Evolutionary conservation across 2,888 invertebrate genomes (phyloP), one percentile per base, ranked within the genome.

Genomic region (Platycheirus albimanus): DNA sequence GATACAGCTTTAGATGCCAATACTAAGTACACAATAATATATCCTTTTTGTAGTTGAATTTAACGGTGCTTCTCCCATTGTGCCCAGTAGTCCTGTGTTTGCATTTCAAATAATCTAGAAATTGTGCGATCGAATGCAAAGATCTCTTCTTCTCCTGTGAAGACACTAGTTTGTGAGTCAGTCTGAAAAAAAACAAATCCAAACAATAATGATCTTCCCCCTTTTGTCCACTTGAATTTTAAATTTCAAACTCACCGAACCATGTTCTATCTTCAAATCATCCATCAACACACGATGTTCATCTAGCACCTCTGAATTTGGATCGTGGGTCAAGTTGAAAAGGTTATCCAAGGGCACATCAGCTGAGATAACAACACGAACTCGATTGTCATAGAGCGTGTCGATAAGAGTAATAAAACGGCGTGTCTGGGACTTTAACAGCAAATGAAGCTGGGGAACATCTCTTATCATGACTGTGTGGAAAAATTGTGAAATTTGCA

Each of bases 401-500:
- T 99, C 99, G 86, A 99, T 97, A 13, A 99, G 93, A 0, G 98
- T 98, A 81, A 99, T 99, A 90, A 99, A 99, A 85, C 99, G 93
- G 87, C 99, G 93, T 63, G 97, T 94, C 91, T 97, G 96, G n/a
- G 97, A 96, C 89, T 96, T 95, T 49, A 94, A 92, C 85, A 93
- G 93, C 47, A 96, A 90, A 87, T 95, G 96, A 88, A 99, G 91
- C 88, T 95, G 94, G 0, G 98, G 99, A 56, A 99, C 92, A 90
- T 98, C 94, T 86, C 97, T 92, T 87, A 99, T 95, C 85, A 99
- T 94, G 6, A 99, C 95, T 15, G 98, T 98, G 89, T 99, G 98
- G 91, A 99, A 99, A 85, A 96, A 95, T 90, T 97, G 96, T 4
- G 97, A 94, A 88, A 99, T 93, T 88, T 96, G 95, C 77, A 99